These are phyloP conservation scores for Rhinopomastus cyanomelas DNA, from an alignment of 2,113 vertebrate genomes.

Conservation along the genomic window DNA sequence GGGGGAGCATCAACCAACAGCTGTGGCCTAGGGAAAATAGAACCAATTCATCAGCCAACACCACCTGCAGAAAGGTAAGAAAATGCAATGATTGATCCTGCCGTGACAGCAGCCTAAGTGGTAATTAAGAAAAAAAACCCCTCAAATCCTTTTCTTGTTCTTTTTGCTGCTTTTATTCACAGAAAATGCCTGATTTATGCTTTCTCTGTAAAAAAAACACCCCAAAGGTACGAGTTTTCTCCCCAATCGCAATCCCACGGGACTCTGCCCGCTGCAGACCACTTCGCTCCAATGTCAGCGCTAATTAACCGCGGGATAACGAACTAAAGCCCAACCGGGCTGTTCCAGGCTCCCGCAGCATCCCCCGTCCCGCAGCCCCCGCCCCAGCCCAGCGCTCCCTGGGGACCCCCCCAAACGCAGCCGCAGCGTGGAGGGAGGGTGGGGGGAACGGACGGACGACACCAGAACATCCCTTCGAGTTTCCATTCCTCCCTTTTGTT, in stretches of 20 bases:
- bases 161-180: not conserved
- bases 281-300: not conserved
- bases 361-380: not conserved
- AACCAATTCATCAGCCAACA: not conserved
- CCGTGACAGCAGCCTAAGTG: accelerated
- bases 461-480: not conserved
- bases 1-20: not conserved
- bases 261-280: not conserved
- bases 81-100: not conserved
- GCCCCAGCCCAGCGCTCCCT: not conserved
- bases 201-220: accelerated
- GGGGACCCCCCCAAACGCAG: too few species aligned
- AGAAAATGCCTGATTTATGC: accelerated
- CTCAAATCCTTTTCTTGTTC: not conserved
- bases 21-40: not conserved
- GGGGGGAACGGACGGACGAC: too few species aligned
- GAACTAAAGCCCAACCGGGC: not conserved
- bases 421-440: too few species aligned
- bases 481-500: not conserved
- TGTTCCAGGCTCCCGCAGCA: not conserved
- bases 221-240: too few species aligned
- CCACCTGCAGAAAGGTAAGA: not conserved
- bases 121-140: not conserved
- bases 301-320: accelerated
- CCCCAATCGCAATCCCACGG: too few species aligned